Base-by-base conservation (phyloP, 2,888 invertebrate species). In the Phytoseiulus persimilis region DNA sequence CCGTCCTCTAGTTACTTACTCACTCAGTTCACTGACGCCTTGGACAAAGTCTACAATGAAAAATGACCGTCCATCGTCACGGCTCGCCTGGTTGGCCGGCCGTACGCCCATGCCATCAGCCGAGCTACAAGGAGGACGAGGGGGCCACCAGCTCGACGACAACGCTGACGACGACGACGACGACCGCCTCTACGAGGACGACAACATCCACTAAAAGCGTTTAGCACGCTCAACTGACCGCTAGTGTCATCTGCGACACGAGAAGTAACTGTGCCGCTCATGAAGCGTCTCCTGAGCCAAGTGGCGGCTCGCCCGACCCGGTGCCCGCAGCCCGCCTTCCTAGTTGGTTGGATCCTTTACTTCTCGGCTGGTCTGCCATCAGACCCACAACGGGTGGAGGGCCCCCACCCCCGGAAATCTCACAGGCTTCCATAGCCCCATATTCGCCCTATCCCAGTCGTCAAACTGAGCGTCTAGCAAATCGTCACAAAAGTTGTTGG, bases 151-250 rank as follows among this genome's bases (percentile, higher is more conserved):
- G 65, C 65, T 65, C 65, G 65, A 65, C 65, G 65, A 65, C 65
- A 28, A 65, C 65, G 65, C 18, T 65, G 65, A 65, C 65, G 65
- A n/a, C n/a, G n/a, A n/a, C n/a, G n/a, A n/a, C n/a, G n/a, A 65
- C 65, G 65, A 65, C 65, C 65, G 65, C 65, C 65, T 23, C 65
- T 6, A 65, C 65, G 65, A 65, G 65, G 65, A 65, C 28, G 65
- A 65, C 65, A 65, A 65, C 65, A 65, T 65, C 65, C 65, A 65
- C 65, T 65, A 65, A 65, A 65, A 65, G 65, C 65, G 65, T 65
- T 65, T 65, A 65, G 65, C 65, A 65, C 65, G 65, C 65, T 65
- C 65, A 65, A 65, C 65, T 65, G 65, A 65, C 65, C 65, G 65
- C 65, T 65, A 65, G 65, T 65, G 65, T 65, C 65, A 65, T 65